Evolutionary conservation across 1,140 invertebrate species (phyloP).

Genomic region (Nomia melanderi): DNA sequence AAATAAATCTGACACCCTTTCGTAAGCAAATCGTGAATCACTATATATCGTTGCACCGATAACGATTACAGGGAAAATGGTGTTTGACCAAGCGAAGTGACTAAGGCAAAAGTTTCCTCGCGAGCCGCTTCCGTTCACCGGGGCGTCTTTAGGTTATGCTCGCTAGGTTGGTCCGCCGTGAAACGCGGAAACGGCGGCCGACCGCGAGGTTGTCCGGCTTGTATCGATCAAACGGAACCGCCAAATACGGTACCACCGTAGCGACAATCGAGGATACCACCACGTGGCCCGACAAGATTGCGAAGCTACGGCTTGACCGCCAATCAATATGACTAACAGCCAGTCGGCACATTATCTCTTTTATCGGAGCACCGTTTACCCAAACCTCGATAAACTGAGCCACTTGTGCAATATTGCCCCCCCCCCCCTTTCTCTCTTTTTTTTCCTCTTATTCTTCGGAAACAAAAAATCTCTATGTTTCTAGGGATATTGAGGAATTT

Average conservation of each 20-base stretch:
- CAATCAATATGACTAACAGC: not conserved
- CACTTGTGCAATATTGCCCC: not conserved
- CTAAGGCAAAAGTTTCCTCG: too few species aligned
- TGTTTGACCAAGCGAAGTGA: too few species aligned
- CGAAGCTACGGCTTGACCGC: not conserved
- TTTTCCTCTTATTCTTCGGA: too few species aligned
- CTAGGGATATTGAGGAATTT: too few species aligned
- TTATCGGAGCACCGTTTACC: not conserved
- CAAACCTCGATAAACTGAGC: not conserved
- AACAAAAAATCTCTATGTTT: too few species aligned
- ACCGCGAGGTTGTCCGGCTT: not conserved
- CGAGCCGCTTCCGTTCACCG: conserved; percentile 22
- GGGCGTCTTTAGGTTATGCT: not conserved
- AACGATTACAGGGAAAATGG: too few species aligned
- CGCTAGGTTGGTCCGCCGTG: not conserved
- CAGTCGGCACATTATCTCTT: not conserved
- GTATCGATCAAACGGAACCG: conserved; percentile 10
- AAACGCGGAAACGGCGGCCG: not conserved
- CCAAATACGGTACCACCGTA: conserved; percentile 3
- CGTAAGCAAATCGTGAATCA: too few species aligned
- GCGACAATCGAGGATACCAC: conserved; percentile 1
- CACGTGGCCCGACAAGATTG: not conserved
- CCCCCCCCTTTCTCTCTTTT: not conserved
- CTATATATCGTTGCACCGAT: too few species aligned
- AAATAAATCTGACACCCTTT: too few species aligned